Conservation (phyloP, 2,888 invertebrate species). For the Sylvicola fuscatus region DNA sequence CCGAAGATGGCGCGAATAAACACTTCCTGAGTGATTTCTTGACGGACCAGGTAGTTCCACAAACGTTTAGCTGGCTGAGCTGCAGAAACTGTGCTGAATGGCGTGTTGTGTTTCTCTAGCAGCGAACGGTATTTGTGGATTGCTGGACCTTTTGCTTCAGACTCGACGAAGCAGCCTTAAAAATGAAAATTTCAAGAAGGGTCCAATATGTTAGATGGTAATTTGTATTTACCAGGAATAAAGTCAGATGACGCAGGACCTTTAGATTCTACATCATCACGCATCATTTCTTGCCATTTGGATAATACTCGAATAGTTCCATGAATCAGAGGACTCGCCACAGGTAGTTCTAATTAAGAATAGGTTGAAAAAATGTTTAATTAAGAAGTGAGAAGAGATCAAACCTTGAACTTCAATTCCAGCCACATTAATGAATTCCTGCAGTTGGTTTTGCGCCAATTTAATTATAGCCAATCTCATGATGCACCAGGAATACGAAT, state of each 20-base stretch:
- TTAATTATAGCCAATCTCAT: slow-evolving; percentile 76
- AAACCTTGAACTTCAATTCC: slow-evolving; percentile 78
- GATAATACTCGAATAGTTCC: slow-evolving; percentile 66
- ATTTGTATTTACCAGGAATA: slow-evolving; percentile 43
- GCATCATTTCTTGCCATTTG: slow-evolving; percentile 72
- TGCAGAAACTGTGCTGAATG: slow-evolving; percentile 57
- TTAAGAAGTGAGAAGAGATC: slow-evolving; percentile 4
- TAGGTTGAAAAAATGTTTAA: neutral
- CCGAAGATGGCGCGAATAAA: slow-evolving; percentile 93
- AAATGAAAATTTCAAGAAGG: neutral
- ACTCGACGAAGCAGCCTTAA: slow-evolving; percentile 63
- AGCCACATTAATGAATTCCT: slow-evolving; percentile 69
- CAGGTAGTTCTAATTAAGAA: slow-evolving; percentile 56
- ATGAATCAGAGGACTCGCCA: slow-evolving; percentile 84
- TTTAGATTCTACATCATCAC: slow-evolving; percentile 52
- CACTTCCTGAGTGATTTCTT: slow-evolving; percentile 81
- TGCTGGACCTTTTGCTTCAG: slow-evolving; percentile 51
- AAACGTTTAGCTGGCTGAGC: slow-evolving; percentile 60
- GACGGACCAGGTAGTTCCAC: slow-evolving; percentile 85
- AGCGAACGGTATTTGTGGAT: slow-evolving; percentile 85
- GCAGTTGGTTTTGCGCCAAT: slow-evolving; percentile 63
- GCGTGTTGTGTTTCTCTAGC: slow-evolving; percentile 84
- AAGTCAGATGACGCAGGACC: slow-evolving; percentile 66
- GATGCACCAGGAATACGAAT: slow-evolving; percentile 90
- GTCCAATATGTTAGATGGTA: neutral